Base-by-base conservation (phyloP, 2,797 vertebrate genomes). In the Pachyuromys duprasi region DNA sequence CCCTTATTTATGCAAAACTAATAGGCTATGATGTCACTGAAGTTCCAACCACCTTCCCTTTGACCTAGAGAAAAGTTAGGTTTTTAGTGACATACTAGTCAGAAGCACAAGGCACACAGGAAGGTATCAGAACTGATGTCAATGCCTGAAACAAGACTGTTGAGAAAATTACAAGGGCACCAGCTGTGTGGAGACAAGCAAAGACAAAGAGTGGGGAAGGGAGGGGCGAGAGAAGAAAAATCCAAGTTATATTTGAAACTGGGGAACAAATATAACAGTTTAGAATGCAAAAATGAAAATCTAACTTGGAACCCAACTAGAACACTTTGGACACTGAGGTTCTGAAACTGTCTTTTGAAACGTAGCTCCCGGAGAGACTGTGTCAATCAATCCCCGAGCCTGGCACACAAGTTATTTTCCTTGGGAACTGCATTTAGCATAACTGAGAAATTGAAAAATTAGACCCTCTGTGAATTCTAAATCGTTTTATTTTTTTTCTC, bases 11-110 rank as follows among this genome's bases (percentile, higher is more conserved):
- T 81, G 93, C 82, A 94, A 98, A 95, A 79, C 22, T 89, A 89
- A 87, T 76, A 72, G 96, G 88, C 0, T 0, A 53, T 70, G 69
- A 88, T 63, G 0, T 5, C 94, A 93, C 72, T 91, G 96, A 96
- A 96, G 96, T 57, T 69, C n/a, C 96, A 67, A 14, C 62, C 75
- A 95, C 92, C 80, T 96, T 97, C 90, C 78, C 95, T 69, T 87
- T 97, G 97, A 95, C 74, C 81, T 86, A 94, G 95, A 87, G 84
- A 96, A 97, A 18, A 95, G 80, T 82, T 91, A 94, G 97, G 93
- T 92, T 94, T 17, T 96, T 89, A 93, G 33, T 95, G 95, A 95
- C 79, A 80, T 55, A 94, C 63, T 84, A 95, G 57, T 90, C 93
- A 45, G 93, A 42, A 79, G 53, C 28, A 49, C 95, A 95, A 88